Evolutionary conservation across 2,888 invertebrate species (phyloP).

Genomic region (Sphecodes monilicornis): DNA sequence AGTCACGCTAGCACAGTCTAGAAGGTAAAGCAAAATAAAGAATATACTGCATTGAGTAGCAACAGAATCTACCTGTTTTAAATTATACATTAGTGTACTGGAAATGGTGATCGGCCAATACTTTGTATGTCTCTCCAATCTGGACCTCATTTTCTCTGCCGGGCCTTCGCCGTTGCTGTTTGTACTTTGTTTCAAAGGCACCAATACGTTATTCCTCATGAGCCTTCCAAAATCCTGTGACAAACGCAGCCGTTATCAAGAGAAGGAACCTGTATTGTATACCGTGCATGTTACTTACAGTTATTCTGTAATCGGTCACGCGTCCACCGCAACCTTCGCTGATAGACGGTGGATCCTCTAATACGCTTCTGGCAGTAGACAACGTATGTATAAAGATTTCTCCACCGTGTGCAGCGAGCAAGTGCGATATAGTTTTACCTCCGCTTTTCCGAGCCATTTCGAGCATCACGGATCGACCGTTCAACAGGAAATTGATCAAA

Average conservation of each 20-base stretch:
- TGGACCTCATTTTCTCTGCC: slow-evolving; percentile 88
- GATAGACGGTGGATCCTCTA: slow-evolving; percentile 98
- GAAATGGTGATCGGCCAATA: slow-evolving; percentile 96
- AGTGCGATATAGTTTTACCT: slow-evolving; percentile 95
- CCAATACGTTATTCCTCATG: slow-evolving; percentile 93
- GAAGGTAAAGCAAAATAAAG: not conserved
- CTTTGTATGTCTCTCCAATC: slow-evolving; percentile 91
- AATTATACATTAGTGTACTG: slow-evolving; percentile 94
- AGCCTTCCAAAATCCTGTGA: slow-evolving; percentile 93
- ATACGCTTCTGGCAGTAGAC: slow-evolving; percentile 92
- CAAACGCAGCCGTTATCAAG: slow-evolving; percentile 11
- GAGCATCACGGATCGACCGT: slow-evolving; percentile 95
- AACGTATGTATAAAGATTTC: slow-evolving; percentile 98
- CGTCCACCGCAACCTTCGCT: slow-evolving; percentile 97
- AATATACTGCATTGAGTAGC: not conserved
- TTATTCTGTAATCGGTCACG: slow-evolving; percentile 95
- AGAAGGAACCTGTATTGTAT: not conserved
- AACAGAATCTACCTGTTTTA: slow-evolving; percentile 86
- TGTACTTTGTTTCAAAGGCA: slow-evolving; percentile 87
- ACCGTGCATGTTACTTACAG: slow-evolving; percentile 75
- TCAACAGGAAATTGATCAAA: slow-evolving; percentile 98
- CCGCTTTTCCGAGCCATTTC: slow-evolving; percentile 95
- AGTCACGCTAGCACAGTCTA: not conserved
- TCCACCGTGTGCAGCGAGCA: slow-evolving; percentile 96
- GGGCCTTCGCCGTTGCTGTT: slow-evolving; percentile 85